Evolutionary conservation across 1,140 invertebrate genomes (phyloP), one percentile per base, ranked within the genome.

Genomic region (Temnothorax longispinosus): DNA sequence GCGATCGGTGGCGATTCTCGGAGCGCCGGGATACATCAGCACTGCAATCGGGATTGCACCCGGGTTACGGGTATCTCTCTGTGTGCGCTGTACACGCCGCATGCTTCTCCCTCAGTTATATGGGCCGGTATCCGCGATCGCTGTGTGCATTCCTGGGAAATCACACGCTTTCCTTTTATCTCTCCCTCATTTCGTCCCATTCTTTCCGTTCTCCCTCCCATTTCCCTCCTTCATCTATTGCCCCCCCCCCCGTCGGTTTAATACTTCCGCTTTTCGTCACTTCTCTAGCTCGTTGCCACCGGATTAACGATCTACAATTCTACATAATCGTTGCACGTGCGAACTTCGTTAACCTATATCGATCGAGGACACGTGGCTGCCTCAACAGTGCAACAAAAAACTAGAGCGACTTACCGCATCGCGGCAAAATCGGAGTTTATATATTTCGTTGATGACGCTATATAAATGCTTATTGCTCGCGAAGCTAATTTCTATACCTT

Each of bases 1-100:
- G 87, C 27, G 87, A 78, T 85, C 65, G 65, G 56, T 50, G 54
- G 56, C 18, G 86, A 72, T 41, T 58, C 58, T 41, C 54, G 60
- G 15, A 7, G 50, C 58, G 74, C 15, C 82, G 74, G n/a, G 84
- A 86, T 80, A 75, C 76, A 67, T 80, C 84, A 67, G 84, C 35
- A 78, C 27, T 27, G 27, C 74, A 67, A 80, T 47, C 64, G 64
- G 62, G 76, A 44, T 69, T 81, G 62, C 84, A 60, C 38, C 38
- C 35, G 50, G 80, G 71, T 84, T 88, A 65, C 54, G 56, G 27
- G 27, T 27, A 67, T 56, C 41, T 44, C 44, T 50, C 44, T 77
- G 80, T 58, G 56, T 64, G 44, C 60, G 47, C 6, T 52, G 77
- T 72, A 58, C 76, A 56, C 74, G 74, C 47, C 38, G 64, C 41